Base-by-base conservation (phyloP, 1,140 invertebrate species). In the Heliothis virescens region DNA sequence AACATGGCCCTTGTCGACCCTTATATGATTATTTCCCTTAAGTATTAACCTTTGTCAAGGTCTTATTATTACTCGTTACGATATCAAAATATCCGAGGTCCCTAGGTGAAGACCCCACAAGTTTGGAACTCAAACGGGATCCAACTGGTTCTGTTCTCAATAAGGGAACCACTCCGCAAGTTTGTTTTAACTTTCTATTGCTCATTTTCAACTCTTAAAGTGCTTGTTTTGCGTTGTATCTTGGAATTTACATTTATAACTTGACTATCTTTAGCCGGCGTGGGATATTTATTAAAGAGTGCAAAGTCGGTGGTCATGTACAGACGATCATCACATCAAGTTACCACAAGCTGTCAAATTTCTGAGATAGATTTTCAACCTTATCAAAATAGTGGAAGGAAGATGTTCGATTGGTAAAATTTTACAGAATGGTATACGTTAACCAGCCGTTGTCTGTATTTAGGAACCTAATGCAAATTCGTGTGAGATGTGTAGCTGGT, bases 171-270 rank as follows among this genome's bases (percentile, higher is more conserved):
- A 65, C 62, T 65, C 62, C n/a, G 0, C 16, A 41, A 65, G 62
- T 65, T 65, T 65, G 62, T 65, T 65, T 65, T 47, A 65, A 65
- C 62, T 65, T 65, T 65, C 62, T 65, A 65, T 65, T 65, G 62
- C 62, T 65, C 62, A 65, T 48, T 65, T 65, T 47, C 41, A 65
- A 65, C 62, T 48, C 47, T 48, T 16, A 47, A 57, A 65, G 62
- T 47, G 62, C 62, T 65, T 47, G 62, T 65, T 65, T 47, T 65
- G 62, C 62, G 26, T 29, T 34, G 47, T 47, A 34, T 65, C 62
- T 18, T 34, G 62, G 41, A 29, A 16, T 47, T 65, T 65, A 65
- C 34, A 16, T 65, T 47, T 29, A 47, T 65, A 47, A 41, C 34
- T n/a, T 16, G 16, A n/a, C n/a, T 65, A 57, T 57, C 55, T 18